Conservation (phyloP, 1,140 invertebrate genomes). For the Palaemon carinicauda region DNA sequence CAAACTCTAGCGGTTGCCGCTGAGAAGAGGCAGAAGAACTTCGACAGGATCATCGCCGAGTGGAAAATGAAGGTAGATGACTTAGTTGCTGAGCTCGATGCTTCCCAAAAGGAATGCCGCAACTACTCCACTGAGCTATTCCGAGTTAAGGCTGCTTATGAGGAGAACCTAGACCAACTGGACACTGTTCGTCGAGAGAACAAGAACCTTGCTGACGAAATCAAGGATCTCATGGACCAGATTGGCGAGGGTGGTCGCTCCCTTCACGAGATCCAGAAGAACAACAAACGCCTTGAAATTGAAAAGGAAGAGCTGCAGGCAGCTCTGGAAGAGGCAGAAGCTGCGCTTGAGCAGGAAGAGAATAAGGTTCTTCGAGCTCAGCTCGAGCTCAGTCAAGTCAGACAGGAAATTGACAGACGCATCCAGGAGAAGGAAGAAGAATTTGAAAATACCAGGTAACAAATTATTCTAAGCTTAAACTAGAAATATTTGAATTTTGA, state of each 20-base stretch:
- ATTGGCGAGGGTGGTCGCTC: conserved; percentile 47
- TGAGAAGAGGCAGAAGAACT: conserved; percentile 48
- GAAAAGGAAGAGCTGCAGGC: conserved; percentile 47
- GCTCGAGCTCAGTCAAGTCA: conserved; percentile 69
- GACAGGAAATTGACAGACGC: conserved; percentile 46
- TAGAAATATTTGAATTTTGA: too few relatives aligned
- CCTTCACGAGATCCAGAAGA: conserved; percentile 61
- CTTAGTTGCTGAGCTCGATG: conserved; percentile 34
- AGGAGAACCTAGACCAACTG: conserved; percentile 42
- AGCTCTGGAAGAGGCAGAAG: conserved; percentile 46
- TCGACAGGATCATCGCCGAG: conserved; percentile 43
- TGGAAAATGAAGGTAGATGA: conserved; percentile 51
- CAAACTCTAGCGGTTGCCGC: conserved; percentile 43
- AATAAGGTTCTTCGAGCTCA: conserved; percentile 67
- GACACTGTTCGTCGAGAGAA: conserved; percentile 37
- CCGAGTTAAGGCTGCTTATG: conserved; percentile 44
- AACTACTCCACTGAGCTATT: conserved; percentile 48
- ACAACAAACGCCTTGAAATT: conserved; percentile 43
- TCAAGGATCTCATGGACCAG: conserved; percentile 48
- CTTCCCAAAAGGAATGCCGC: conserved; percentile 44
- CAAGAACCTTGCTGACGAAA: conserved; percentile 51
- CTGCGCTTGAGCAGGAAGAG: conserved; percentile 63
- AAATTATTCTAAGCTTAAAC: too few relatives aligned
- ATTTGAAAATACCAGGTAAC: conserved; percentile 67
- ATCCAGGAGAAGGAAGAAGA: conserved; percentile 53